Base-by-base conservation (phyloP, 1,140 invertebrate species). In the Cydia fagiglandana region DNA sequence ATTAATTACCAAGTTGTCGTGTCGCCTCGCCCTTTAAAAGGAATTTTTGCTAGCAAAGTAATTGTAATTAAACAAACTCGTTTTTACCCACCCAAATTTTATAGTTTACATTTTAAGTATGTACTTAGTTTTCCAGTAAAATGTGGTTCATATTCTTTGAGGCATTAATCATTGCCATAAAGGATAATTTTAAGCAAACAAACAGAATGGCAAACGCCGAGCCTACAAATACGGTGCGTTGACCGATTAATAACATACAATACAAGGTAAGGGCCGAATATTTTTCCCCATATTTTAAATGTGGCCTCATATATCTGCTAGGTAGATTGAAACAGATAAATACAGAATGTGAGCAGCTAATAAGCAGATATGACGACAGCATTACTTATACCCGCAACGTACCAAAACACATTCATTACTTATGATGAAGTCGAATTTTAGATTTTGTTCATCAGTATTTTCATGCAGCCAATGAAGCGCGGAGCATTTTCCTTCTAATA, bases 261-360 rank as follows among this genome's bases (percentile, higher is more conserved):
- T 41, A 76, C 80, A 82, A 84, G 83, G 82, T 28, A 50, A 73
- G 28, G 28, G n/a, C 28, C 24, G 41, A 73, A 64, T 74, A 79
- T 76, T 76, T 83, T 84, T 80, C 79, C 81, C 80, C 79, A 78
- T 83, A 79, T 84, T 34, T 77, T 77, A 78, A 75, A 75, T 61
- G 66, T 28, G 79, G 77, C 81, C 76, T 74, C 81, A 41, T 70
- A 70, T 70, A 70, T 70, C 66, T 38, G 9, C 66, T 17, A 70
- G 7, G 34, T 38, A 38, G 15, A 68, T 38, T 34, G 45, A 24
- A 24, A 24, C 2, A 70, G 66, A 70, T 70, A 70, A 70, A 38
- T 68, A 68, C 30, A 34, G 13, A 68, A 68, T 17, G 28, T 38
- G 15, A 34, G n/a, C 28, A 34, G 12, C 64, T 68, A 61, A 24